Conservation (phyloP, 2,888 invertebrate genomes). For the Cryptus armator region DNA sequence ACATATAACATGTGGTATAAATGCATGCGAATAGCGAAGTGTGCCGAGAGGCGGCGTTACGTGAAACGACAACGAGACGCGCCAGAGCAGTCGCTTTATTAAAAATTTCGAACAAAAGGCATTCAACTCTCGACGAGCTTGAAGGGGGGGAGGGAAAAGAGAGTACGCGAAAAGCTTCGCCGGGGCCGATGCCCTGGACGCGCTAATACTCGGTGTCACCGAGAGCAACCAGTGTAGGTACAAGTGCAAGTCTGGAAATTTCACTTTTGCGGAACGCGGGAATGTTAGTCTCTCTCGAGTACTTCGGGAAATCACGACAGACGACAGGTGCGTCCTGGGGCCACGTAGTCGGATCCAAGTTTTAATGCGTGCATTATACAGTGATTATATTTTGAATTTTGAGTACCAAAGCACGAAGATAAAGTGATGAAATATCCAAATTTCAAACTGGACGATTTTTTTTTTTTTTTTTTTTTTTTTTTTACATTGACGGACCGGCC, state of each 20-base stretch:
- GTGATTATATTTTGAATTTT: neutral
- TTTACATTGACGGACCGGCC: neutral
- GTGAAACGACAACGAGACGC: conserved; percentile 28
- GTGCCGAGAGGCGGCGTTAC: conserved; percentile 5
- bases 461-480: neutral
- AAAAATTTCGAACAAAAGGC: conserved; percentile 78
- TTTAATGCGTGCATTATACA: no score
- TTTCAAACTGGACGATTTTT: conserved; percentile 17
- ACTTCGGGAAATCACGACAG: no score
- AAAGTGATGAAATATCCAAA: neutral
- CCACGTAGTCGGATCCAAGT: no score
- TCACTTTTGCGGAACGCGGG: neutral
- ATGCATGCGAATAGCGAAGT: conserved; percentile 30
- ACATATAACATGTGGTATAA: conserved; percentile 20
- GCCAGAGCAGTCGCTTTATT: conserved; percentile 75
- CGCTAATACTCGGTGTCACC: conserved; percentile 22
- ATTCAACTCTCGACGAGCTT: conserved; percentile 65
- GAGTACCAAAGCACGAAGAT: neutral
- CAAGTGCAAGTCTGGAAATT: neutral
- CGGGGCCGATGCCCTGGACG: conserved; percentile 61
- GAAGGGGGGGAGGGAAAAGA: neutral
- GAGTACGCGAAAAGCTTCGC: conserved; percentile 24
- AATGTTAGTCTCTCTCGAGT: no score
- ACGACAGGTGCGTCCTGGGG: no score
- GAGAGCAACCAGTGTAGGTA: conserved; percentile 12